Conservation (phyloP, 2,888 invertebrate genomes). For the Thyatira batis region DNA sequence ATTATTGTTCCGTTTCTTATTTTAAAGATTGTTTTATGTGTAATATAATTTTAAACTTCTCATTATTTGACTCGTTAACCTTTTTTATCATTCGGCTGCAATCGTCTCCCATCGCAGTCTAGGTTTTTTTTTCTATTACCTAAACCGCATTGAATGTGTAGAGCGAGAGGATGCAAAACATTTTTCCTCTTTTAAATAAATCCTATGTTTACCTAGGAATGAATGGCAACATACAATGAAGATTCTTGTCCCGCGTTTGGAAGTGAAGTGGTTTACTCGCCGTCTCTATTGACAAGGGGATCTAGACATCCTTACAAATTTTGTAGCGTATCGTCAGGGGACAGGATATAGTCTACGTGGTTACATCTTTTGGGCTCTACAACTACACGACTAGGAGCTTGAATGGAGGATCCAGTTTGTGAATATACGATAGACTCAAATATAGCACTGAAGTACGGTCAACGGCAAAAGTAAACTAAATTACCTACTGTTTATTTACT, state of each 20-base stretch:
- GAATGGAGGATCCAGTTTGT: conserved; percentile 47
- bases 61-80: too few species aligned
- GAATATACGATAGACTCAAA: conserved; percentile 27
- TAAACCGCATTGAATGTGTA: background rate
- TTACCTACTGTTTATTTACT: background rate
- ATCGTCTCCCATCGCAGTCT: too few species aligned
- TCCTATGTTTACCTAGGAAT: background rate
- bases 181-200: background rate
- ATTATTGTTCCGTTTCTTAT: too few species aligned
- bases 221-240: background rate
- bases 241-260: conserved; percentile 7
- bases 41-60: too few species aligned
- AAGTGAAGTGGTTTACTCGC: conserved; percentile 36
- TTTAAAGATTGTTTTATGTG: too few species aligned
- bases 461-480: background rate
- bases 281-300: conserved; percentile 28
- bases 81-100: too few species aligned
- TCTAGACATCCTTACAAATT: conserved; percentile 53
- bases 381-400: conserved; percentile 39
- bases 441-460: conserved; percentile 14
- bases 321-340: conserved; percentile 46
- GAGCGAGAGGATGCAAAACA: background rate
- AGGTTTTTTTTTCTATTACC: too few species aligned
- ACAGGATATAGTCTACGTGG: conserved; percentile 35
- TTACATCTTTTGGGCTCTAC: conserved; percentile 35